Evolutionary conservation across 2,888 invertebrate genomes (phyloP).

Genomic region (Lissonota sp.): DNA sequence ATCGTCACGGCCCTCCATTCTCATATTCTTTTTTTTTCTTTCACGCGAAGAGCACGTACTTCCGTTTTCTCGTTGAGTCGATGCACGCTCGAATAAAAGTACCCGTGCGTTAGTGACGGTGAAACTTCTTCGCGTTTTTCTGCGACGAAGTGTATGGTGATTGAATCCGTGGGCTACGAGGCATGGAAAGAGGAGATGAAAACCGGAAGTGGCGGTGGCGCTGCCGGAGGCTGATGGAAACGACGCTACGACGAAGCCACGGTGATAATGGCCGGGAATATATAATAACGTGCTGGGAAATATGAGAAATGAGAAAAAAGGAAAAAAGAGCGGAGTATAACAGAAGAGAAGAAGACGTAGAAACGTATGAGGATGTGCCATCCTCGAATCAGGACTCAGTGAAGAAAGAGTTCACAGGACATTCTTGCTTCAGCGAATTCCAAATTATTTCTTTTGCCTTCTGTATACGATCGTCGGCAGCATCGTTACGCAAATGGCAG

Average conservation of each 20-base stretch:
- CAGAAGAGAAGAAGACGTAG: background rate
- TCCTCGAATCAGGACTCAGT: background rate
- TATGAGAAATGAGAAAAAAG: background rate
- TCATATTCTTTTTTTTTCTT: background rate
- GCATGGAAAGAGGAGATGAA: conserved; percentile 22
- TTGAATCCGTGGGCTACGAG: conserved; percentile 50
- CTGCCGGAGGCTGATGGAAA: conserved; percentile 49
- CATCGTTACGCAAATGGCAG: background rate
- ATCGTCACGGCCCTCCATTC: conserved; percentile 16
- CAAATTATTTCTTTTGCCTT: conserved; percentile 17
- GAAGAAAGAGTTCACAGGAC: conserved; percentile 9
- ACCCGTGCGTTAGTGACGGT: conserved; percentile 25
- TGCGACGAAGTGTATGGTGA: conserved; percentile 52
- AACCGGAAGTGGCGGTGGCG: conserved; percentile 52
- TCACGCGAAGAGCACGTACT: conserved; percentile 49
- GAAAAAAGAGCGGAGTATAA: background rate
- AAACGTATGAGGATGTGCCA: conserved; percentile 24
- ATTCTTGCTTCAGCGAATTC: conserved; percentile 21
- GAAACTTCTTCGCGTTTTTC: conserved; percentile 41
- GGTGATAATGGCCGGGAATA: conserved; percentile 50
- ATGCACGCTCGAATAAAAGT: conserved; percentile 47
- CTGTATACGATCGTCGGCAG: conserved; percentile 3
- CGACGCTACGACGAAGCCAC: conserved; percentile 41
- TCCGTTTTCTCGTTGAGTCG: conserved; percentile 54
- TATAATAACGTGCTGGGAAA: conserved; percentile 46